Percentiles rank a stretch among this genome's conserved stretches.
Evolutionary conservation across 2,888 invertebrate genomes (phyloP).

Genomic region (Argyresthia goedartella): DNA sequence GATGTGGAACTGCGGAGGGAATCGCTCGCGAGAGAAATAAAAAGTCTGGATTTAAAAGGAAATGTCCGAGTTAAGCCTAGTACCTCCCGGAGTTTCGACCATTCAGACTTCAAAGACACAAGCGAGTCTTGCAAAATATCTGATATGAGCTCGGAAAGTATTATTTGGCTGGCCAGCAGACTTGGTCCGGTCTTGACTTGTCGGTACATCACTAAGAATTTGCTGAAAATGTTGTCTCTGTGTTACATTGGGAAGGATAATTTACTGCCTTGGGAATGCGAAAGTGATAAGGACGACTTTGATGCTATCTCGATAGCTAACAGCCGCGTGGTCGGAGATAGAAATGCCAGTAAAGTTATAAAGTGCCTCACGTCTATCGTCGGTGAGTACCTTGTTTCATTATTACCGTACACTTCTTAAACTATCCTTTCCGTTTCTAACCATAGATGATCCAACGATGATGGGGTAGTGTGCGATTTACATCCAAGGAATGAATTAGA

Average conservation of each 20-base stretch:
- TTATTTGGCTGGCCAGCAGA: constrained; percentile 93
- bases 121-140: constrained; percentile 74
- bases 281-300: constrained; percentile 47
- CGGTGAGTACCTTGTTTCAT: constrained; percentile 56
- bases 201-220: constrained; percentile 89
- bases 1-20: constrained; percentile 26
- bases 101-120: constrained; percentile 22
- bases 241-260: constrained; percentile 92
- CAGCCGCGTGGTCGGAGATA: constrained; percentile 81
- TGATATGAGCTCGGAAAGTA: constrained; percentile 88
- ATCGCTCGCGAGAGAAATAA: constrained; percentile 22
- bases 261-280: constrained; percentile 62
- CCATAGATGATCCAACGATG: neutral
- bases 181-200: constrained; percentile 95
- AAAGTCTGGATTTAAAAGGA: constrained; percentile 32
- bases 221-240: constrained; percentile 92
- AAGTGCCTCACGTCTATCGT: constrained; percentile 91
- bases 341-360: constrained; percentile 87
- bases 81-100: constrained; percentile 22
- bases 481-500: neutral
- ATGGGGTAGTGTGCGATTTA: neutral
- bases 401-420: neutral
- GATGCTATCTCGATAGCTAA: constrained; percentile 75
- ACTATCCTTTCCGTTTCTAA: too few species aligned
- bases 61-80: constrained; percentile 19